A percentile compares a stretch with the other conserved stretches of the same genome.
These are phyloP conservation scores for Pollenia labialis DNA, from an alignment of 2,888 invertebrate genomes.

Conservation along the genomic window DNA sequence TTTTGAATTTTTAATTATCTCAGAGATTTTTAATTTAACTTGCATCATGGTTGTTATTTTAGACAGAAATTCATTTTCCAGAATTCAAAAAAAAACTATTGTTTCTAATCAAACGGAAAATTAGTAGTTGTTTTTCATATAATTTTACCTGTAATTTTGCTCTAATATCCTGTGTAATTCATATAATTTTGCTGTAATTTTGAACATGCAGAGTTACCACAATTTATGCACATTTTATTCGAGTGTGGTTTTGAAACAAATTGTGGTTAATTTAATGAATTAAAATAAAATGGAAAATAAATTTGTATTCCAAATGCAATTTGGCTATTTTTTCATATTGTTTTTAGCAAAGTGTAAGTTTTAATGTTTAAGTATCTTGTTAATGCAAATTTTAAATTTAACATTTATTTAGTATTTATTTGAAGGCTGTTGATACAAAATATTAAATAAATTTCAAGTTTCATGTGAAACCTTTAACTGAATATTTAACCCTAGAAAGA, in stretches of 20 bases:
- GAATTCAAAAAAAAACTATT: neutral
- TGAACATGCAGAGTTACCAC: constrained; percentile 25
- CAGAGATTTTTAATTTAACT: too few relatives aligned
- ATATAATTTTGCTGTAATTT: constrained; percentile 14
- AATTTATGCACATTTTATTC: constrained; percentile 40
- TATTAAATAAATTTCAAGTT: too few relatives aligned
- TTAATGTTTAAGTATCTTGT: neutral
- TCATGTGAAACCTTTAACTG: too few relatives aligned
- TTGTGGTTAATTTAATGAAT: constrained; percentile 59
- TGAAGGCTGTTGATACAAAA: too few relatives aligned
- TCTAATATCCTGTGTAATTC: neutral
- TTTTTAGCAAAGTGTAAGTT: neutral
- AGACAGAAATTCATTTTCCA: neutral
- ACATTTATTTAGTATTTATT: neutral
- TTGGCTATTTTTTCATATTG: neutral
- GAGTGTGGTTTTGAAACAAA: constrained; percentile 54
- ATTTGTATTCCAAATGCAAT: neutral
- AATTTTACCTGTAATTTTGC: constrained; percentile 12
- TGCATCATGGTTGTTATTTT: neutral
- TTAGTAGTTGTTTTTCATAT: neutral
- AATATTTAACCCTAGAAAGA: too few relatives aligned
- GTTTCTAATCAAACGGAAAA: neutral
- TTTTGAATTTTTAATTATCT: neutral
- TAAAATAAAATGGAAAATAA: constrained; percentile 25
- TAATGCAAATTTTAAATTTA: neutral